Evolutionary conservation across 2,797 vertebrate species (phyloP), one percentile per base, ranked within the genome.

Genomic region (Triplophysa yarkandensis): DNA sequence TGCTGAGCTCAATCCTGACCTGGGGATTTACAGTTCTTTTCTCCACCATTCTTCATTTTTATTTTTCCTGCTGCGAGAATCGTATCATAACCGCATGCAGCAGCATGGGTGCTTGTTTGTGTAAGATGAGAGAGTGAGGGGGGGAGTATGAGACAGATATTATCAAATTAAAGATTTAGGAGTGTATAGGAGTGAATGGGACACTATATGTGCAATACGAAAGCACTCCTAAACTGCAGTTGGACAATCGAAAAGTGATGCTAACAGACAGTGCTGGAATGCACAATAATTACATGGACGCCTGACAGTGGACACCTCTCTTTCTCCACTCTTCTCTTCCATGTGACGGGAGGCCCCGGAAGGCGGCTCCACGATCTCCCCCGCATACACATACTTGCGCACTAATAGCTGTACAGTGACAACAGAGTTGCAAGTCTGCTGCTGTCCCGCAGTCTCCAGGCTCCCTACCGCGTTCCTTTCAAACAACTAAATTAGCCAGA

Each of bases 401-500:
- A 70, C 72, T 86, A 77, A 78, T 75, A 68, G 70, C 68, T 75
- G 75, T 68, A 60, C 68, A 66, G 62, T 83, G 78, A 84, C 75
- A 82, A 82, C 76, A 81, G 73, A 80, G 55, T 46, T 66, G 30
- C 71, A 69, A 48, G 68, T 80, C 74, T 75, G 63, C 75, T 77
- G 70, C 71, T 80, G 68, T 85, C 78, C 75, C 77, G 68, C 74
- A 72, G 76, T 68, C 74, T 72, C 71, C 81, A 80, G 84, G 79
- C 82, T 86, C 87, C 88, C 88, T 82, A 79, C 83, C 82, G 80
- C 80, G 71, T 74, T 57, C 58, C 78, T 86, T 85, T 86, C 82
- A 82, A 83, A 83, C 70, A 62, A 77, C 80, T 84, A 85, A 87
- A 87, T 86, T 85, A 85, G 84, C 82, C 81, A 82, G 80, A 90